These are phyloP conservation scores for Clytia hemisphaerica DNA, from an alignment of 30 jellyfish, hydroid and myxozoan genomes.

Conservation along the genomic window DNA sequence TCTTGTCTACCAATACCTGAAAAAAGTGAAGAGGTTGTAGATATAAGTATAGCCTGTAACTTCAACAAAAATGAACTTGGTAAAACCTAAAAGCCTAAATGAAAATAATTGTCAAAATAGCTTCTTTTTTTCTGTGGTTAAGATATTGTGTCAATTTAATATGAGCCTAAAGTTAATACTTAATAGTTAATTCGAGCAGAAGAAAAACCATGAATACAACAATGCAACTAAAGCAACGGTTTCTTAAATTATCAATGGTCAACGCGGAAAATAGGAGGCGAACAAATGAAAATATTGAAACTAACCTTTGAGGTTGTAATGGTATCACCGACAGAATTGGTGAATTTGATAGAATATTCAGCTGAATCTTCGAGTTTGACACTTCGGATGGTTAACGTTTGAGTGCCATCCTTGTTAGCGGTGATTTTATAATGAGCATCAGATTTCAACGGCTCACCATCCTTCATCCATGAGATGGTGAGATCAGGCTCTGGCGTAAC, in stretches of 20 bases:
- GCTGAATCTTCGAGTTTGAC: constrained; percentile 44
- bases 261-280: too few relatives aligned
- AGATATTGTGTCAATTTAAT: too few relatives aligned
- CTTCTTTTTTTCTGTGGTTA: too few relatives aligned
- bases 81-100: not conserved
- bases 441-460: constrained; percentile 19
- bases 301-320: constrained; percentile 41
- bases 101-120: too few relatives aligned
- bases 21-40: too few relatives aligned
- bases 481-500: constrained; percentile 53
- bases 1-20: constrained; percentile 56
- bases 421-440: constrained; percentile 24
- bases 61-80: not conserved
- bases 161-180: too few relatives aligned
- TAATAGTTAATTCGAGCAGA: too few relatives aligned
- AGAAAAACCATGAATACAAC: too few relatives aligned
- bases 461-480: constrained; percentile 58
- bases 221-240: too few relatives aligned
- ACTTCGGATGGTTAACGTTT: constrained; percentile 32
- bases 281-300: too few relatives aligned
- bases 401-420: not conserved
- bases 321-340: constrained; percentile 45
- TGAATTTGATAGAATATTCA: constrained; percentile 45
- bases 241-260: too few relatives aligned
- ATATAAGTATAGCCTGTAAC: too few relatives aligned